Evolutionary conservation across 1,140 invertebrate genomes (phyloP), one percentile per base, ranked within the genome.

Genomic region (Diachasmimorpha longicaudata): DNA sequence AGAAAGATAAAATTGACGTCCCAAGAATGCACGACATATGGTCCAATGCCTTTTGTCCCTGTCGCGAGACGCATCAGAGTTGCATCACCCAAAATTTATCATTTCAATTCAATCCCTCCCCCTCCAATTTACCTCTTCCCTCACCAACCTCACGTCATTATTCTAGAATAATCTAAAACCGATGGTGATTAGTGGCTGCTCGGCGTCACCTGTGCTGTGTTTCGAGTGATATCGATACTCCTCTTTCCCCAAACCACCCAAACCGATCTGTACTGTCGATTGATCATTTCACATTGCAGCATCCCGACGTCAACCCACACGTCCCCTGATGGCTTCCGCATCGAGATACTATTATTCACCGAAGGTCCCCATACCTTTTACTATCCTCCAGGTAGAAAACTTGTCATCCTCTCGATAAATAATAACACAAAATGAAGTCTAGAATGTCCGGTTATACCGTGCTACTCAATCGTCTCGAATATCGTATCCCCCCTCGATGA

Each of bases 121-220:
- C 39, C 81, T 80, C 80, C n/a, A n/a, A n/a, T n/a, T 79, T 70
- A 42, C 39, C 63, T 8, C 78, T 76, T 58, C 66, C 3, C 78
- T 73, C 72, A 13, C 21, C 58, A 11, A n/a, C 21, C 16, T 58
- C 2, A 58, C 19, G 39, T 88, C 86, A 87, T 88, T 87, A 88
- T 89, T 89, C 88, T 82, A 86, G 85, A 88, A 88, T 89, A 89
- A 89, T 89, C 87, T 88, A 85, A 88, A 89, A 88, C 86, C 88
- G 83, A 89, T 89, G 86, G 87, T 88, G 86, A 89, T 89, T 89
- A 89, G 88, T 87, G 83, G 85, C 82, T 23, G 31, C 46, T 71
- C 58, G 79, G 85, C 85, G 86, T 87, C 88, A 89, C 84, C 85
- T 88, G 87, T 69, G 83, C 79, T 77, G 76, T 79, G 79, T 79